Conservation (phyloP, 2,888 invertebrate species). For the Epirrhoe tristata region DNA sequence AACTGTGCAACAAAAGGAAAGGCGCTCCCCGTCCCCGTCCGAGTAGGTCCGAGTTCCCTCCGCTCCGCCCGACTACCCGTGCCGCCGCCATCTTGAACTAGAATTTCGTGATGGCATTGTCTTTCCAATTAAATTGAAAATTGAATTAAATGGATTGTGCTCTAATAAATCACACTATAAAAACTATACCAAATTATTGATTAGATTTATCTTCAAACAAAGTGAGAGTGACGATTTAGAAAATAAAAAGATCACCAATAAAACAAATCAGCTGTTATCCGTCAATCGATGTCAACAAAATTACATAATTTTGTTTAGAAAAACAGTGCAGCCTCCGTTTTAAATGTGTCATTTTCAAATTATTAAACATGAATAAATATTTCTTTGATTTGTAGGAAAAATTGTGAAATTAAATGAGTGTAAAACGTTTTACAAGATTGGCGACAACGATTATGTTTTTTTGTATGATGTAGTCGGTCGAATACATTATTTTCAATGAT, state of each 20-base stretch:
- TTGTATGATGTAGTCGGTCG: constrained; percentile 78
- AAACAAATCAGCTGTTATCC: constrained; percentile 85
- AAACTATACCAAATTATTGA: constrained; percentile 57
- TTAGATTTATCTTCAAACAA: constrained; percentile 43
- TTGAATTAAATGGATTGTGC: constrained; percentile 50
- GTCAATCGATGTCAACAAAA: constrained; percentile 87
- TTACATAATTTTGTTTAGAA: constrained; percentile 86
- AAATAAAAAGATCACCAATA: constrained; percentile 77
- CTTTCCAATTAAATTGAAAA: constrained; percentile 74
- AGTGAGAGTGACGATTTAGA: constrained; percentile 49
- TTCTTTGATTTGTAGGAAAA: constrained; percentile 69
- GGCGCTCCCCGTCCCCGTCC: neutral
- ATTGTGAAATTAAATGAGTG: constrained; percentile 70
- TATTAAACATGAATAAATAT: constrained; percentile 72
- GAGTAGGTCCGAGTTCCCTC: neutral
- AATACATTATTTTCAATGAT: constrained; percentile 63
- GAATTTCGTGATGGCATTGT: constrained; percentile 69
- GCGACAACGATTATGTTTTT: constrained; percentile 63
- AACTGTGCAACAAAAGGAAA: neutral
- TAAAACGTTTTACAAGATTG: constrained; percentile 61
- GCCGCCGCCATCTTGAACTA: constrained; percentile 77
- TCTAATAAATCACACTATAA: constrained; percentile 55
- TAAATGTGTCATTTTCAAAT: constrained; percentile 76
- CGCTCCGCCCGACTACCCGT: neutral
- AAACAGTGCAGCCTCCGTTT: constrained; percentile 81